phyloP scores from a whole-genome alignment of 2,888 invertebrate species.

The Camponotus fellah region DNA sequence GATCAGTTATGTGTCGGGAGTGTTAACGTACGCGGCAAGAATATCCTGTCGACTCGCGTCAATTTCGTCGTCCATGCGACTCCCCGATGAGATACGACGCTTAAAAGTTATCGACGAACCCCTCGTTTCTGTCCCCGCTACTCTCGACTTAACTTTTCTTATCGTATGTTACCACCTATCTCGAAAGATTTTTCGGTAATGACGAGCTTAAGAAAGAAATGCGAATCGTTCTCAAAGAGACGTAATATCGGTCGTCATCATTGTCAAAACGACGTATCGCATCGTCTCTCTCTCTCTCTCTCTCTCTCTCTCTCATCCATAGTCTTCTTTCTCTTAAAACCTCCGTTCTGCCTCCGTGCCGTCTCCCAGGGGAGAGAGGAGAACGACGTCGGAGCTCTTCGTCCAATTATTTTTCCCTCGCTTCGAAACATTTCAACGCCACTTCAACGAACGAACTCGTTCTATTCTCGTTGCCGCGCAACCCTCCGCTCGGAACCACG shows the following conservation, averaged over 20 bases:
- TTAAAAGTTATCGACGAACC: constrained; percentile 60
- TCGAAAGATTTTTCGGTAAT: constrained; percentile 70
- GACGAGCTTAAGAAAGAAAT: constrained; percentile 74
- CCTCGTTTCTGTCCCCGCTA: neutral
- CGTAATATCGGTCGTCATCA: constrained; percentile 41
- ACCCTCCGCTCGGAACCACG: constrained; percentile 58
- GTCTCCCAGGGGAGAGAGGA: constrained; percentile 39
- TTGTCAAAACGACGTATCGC: constrained; percentile 56
- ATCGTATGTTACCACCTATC: constrained; percentile 62
- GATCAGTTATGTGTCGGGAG: constrained; percentile 46
- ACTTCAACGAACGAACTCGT: constrained; percentile 79
- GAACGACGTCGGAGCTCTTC: constrained; percentile 82
- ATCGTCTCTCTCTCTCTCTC: constrained; percentile 51
- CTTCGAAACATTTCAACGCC: constrained; percentile 82
- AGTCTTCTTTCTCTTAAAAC: constrained; percentile 43
- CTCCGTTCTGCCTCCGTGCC: neutral
- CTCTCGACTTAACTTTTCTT: constrained; percentile 60
- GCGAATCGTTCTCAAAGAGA: constrained; percentile 66
- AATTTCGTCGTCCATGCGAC: constrained; percentile 31
- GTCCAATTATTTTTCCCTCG: constrained; percentile 84
- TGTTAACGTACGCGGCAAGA: constrained; percentile 38
- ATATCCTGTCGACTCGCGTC: constrained; percentile 32
- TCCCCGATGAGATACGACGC: constrained; percentile 49
- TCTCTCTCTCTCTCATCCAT: constrained; percentile 34
- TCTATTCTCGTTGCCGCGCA: constrained; percentile 74